A percentile compares a stretch with the other conserved stretches of the same genome.
Conservation (phyloP, 2,888 invertebrate genomes). For the Polydrusus tereticollis region DNA sequence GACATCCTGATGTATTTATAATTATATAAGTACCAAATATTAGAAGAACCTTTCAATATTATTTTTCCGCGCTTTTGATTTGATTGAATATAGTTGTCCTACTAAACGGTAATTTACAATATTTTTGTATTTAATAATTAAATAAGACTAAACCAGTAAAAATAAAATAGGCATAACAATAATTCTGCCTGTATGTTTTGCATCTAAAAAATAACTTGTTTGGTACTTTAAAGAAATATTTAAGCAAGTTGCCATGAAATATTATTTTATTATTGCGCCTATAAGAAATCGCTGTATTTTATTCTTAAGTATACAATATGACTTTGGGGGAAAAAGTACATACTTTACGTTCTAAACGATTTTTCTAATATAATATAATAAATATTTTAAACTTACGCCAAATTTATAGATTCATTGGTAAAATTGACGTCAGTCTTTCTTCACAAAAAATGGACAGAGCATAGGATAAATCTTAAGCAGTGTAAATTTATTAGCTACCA, state of each 20-base stretch:
- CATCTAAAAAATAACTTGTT: too few species aligned
- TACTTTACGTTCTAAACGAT: slow-evolving; percentile 25
- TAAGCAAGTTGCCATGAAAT: background rate
- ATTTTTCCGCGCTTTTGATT: too few species aligned
- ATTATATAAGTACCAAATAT: too few species aligned
- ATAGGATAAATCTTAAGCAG: slow-evolving; percentile 8
- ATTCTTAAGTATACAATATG: slow-evolving; percentile 30
- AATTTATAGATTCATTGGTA: slow-evolving; percentile 41
- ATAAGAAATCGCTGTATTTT: background rate
- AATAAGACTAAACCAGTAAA: too few species aligned
- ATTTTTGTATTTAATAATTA: too few species aligned
- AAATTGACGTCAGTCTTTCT: slow-evolving; percentile 50
- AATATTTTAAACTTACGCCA: slow-evolving; percentile 45
- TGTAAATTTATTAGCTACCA: background rate
- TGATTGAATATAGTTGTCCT: too few species aligned
- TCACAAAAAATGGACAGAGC: slow-evolving; percentile 49
- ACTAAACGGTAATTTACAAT: too few species aligned
- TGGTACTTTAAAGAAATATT: too few species aligned
- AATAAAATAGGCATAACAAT: too few species aligned
- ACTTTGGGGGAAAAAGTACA: slow-evolving; percentile 25
- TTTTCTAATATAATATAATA: slow-evolving; percentile 26
- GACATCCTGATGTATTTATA: too few species aligned
- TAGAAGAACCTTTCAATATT: too few species aligned
- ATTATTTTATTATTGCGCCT: background rate
- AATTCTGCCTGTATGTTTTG: too few species aligned